A percentile compares a stretch with the other conserved stretches of the same genome.
phyloP scores from a whole-genome alignment of 2,888 invertebrate species.

The Diachrysia chrysitis region DNA sequence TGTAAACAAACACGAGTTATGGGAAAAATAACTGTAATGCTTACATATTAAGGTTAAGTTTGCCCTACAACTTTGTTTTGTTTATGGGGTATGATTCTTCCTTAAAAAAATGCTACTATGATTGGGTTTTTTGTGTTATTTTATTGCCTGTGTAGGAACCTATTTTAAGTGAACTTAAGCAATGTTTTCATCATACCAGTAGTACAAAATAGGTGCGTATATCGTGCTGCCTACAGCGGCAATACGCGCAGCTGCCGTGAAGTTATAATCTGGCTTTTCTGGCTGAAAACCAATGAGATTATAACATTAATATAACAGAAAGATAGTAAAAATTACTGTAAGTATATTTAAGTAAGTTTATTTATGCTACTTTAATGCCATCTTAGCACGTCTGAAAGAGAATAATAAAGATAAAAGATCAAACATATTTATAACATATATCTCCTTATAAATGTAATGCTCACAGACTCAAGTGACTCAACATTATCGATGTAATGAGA shows the following conservation, averaged over 20 bases:
- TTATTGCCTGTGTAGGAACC: not conserved
- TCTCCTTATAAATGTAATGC: not conserved
- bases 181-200: slow-evolving; percentile 68
- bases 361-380: not conserved
- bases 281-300: no score
- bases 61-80: no score
- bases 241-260: slow-evolving; percentile 71
- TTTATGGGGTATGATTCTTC: no score
- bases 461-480: not conserved
- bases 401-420: not conserved
- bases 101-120: no score
- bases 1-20: no score
- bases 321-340: not conserved
- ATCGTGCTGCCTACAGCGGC: slow-evolving; percentile 76
- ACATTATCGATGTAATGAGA: not conserved
- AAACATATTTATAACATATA: not conserved
- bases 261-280: slow-evolving; percentile 77
- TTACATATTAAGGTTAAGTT: no score
- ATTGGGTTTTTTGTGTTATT: no score
- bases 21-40: no score
- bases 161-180: not conserved
- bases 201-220: slow-evolving; percentile 78
- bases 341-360: not conserved
- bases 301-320: slow-evolving; percentile 49
- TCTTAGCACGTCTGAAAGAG: not conserved